Evolutionary conservation across 2,797 vertebrate genomes (phyloP).

Genomic region (Acipenser transmontanus): DNA sequence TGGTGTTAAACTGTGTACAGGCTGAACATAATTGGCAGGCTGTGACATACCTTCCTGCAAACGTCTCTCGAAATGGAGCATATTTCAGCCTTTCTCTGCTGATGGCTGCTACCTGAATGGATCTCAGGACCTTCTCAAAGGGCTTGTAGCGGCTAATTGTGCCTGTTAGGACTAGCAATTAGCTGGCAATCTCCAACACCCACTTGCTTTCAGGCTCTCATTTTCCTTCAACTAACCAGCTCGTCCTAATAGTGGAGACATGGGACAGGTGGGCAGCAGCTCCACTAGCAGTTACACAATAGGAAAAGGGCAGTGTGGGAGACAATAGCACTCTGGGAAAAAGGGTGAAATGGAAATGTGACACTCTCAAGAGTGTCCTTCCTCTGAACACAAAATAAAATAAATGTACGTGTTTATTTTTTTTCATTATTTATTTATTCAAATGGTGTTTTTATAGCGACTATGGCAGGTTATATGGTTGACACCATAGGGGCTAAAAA

Average conservation of each 20-base stretch:
- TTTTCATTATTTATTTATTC: conserved; percentile 6
- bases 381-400: background rate
- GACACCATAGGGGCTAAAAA: no score
- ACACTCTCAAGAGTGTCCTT: background rate
- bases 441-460: conserved; percentile 10
- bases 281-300: background rate
- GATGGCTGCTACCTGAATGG: conserved; percentile 62
- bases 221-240: conserved; percentile 51
- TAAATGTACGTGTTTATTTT: background rate
- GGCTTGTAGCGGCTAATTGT: conserved; percentile 68
- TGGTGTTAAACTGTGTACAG: conserved; percentile 52
- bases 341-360: background rate
- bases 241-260: conserved; percentile 40
- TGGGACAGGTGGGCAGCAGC: conserved; percentile 43
- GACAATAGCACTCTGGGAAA: conserved; percentile 2
- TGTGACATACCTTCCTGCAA: conserved; percentile 63
- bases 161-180: conserved; percentile 69
- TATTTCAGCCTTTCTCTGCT: conserved; percentile 62
- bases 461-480: no score
- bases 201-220: conserved; percentile 54
- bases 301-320: conserved; percentile 19
- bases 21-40: conserved; percentile 63
- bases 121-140: conserved; percentile 64
- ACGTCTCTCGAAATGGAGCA: conserved; percentile 56
- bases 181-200: conserved; percentile 59